Base-by-base conservation (phyloP, 2,888 invertebrate genomes). In the Pseudanteris insignis region DNA sequence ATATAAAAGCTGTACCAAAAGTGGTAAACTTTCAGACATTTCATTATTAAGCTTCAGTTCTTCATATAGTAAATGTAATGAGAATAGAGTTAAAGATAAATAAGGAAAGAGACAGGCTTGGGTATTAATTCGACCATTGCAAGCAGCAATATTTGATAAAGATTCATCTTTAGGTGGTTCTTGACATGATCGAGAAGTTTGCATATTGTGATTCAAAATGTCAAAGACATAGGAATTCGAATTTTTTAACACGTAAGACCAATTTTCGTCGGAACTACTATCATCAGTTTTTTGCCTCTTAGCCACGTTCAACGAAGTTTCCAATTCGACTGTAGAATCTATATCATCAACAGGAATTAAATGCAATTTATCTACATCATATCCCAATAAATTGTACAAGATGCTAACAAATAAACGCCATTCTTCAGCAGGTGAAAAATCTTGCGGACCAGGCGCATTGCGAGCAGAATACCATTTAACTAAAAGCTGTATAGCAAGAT, bases 31-130 rank as follows among this genome's bases (percentile, higher is more conserved):
- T 48, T 86, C 86, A 34, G 85, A 84, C 65, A 90, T 81, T 0
- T 91, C 81, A 0, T 86, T 84, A 70, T 93, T 90, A 48, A 96
- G 78, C 75, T 96, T 96, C 2, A 93, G 82, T 74, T 96, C 95
- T 83, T 96, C 96, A 72, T 96, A 96, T 0, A 95, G 84, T 18
- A 96, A 82, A 81, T 96, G 96, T 24, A 96, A 82, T 0, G 90
- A 85, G 74, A 88, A 92, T 50, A 94, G 84, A 18, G 95, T 84
- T 43, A 90, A 84, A 3, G 90, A 85, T 7, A 91, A 85, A 68
- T 89, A 87, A 0, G 87, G 84, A 69, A 91, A 94, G 1, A 95
- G 81, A 0, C 87, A 76, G 0, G 90, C 86, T 58, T 85, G 86
- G 0, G 84, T 78, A 69, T 89, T 88, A 53, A 90, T 84, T 67